Percentiles rank a stretch among this genome's conserved stretches.
These are phyloP conservation scores for Drosophila sucinea DNA, from an alignment of 1,140 invertebrate species.

Conservation along the genomic window DNA sequence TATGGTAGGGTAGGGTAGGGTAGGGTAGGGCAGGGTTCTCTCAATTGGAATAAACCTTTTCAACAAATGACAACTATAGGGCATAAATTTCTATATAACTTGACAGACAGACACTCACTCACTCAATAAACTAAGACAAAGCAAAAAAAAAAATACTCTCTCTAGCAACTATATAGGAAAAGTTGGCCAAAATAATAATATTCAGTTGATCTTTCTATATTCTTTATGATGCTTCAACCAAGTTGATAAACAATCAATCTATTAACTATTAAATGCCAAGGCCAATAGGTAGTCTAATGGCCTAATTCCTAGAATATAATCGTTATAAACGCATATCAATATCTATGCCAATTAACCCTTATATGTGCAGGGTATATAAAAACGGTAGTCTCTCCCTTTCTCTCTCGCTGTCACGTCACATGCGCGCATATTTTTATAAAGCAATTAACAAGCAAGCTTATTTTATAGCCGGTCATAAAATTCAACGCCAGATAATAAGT, in stretches of 20 bases:
- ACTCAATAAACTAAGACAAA: not conserved
- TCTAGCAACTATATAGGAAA: no score
- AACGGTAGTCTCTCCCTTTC: conserved; percentile 48
- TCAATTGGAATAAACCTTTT: conserved; percentile 9
- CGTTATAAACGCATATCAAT: no score
- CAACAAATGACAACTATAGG: conserved; percentile 38
- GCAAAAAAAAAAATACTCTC: not conserved
- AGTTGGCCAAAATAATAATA: no score
- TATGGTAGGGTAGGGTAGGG: not conserved
- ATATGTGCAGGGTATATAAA: not conserved
- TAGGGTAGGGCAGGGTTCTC: not conserved
- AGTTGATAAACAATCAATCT: no score
- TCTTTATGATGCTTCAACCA: no score
- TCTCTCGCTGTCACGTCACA: conserved; percentile 22
- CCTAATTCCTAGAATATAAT: no score
- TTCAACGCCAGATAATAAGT: conserved; percentile 40
- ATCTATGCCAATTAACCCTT: not conserved
- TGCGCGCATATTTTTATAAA: conserved; percentile 74
- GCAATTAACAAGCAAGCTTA: conserved; percentile 69
- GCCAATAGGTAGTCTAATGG: no score
- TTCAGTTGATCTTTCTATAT: no score
- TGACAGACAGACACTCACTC: not conserved
- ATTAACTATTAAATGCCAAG: no score
- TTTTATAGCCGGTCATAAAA: conserved; percentile 77
- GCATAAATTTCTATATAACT: conserved; percentile 43